Percentiles rank a stretch among this genome's conserved stretches.
Evolutionary conservation across 2,797 vertebrate species (phyloP).

Genomic region (Ptychadena robeensis): DNA sequence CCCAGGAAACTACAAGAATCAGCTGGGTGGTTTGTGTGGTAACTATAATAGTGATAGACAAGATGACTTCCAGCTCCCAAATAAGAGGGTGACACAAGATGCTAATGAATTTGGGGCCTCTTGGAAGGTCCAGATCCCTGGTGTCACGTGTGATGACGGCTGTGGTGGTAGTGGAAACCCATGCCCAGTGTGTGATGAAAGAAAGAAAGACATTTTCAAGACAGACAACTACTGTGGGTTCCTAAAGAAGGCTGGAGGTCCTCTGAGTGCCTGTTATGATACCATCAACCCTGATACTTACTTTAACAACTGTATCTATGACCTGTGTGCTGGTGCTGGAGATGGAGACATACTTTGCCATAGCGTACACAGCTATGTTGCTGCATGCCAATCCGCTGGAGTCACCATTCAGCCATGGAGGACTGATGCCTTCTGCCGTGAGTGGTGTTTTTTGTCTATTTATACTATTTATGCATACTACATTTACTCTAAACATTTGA

Average conservation of each 20-base stretch:
- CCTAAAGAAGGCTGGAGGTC: slow-evolving; percentile 61
- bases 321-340: slow-evolving; percentile 69
- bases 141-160: slow-evolving; percentile 61
- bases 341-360: slow-evolving; percentile 72
- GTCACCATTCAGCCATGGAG: slow-evolving; percentile 74
- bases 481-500: background rate
- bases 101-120: slow-evolving; percentile 67
- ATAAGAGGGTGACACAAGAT: slow-evolving; percentile 36
- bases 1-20: slow-evolving; percentile 68
- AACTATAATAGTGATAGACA: slow-evolving; percentile 67
- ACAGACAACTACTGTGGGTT: slow-evolving; percentile 67
- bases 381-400: slow-evolving; percentile 69
- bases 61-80: slow-evolving; percentile 73
- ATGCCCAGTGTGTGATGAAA: slow-evolving; percentile 14
- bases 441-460: slow-evolving; percentile 60
- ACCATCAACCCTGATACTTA: slow-evolving; percentile 69
- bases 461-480: background rate
- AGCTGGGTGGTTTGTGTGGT: slow-evolving; percentile 71
- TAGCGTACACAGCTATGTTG: slow-evolving; percentile 72
- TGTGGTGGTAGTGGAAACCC: slow-evolving; percentile 49
- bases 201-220: slow-evolving; percentile 56
- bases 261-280: slow-evolving; percentile 70
- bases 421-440: slow-evolving; percentile 74
- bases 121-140: slow-evolving; percentile 65
- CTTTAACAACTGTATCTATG: slow-evolving; percentile 75